Evolutionary conservation across 35 echinoderm and acorn worm species (phyloP).

Genomic region (Ptychodera flava): DNA sequence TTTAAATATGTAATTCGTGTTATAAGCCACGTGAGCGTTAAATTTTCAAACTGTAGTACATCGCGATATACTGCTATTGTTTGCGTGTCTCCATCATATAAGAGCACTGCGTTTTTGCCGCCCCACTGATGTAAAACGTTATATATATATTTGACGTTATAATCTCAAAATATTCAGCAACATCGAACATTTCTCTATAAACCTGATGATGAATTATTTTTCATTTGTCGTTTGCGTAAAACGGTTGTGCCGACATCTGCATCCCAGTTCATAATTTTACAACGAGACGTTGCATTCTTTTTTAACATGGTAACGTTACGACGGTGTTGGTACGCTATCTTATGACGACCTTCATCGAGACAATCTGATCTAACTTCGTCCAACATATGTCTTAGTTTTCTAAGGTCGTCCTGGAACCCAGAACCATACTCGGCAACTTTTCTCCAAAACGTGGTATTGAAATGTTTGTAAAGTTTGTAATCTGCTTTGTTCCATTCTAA

Average conservation of each 20-base stretch:
- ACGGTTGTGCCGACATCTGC: not conserved
- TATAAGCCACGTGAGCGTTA: too few relatives aligned
- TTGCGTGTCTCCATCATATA: too few relatives aligned
- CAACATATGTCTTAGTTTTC: conserved; percentile 5
- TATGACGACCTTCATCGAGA: conserved; percentile 5
- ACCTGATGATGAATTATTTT: too few relatives aligned
- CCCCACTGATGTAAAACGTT: too few relatives aligned
- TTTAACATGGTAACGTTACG: not conserved
- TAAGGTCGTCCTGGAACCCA: conserved; percentile 22
- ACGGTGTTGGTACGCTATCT: not conserved
- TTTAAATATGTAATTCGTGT: too few relatives aligned
- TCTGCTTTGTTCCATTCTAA: conserved; percentile 22
- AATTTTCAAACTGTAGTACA: too few relatives aligned
- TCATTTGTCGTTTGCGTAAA: not conserved
- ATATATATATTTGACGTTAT: too few relatives aligned
- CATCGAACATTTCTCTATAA: too few relatives aligned
- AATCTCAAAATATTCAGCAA: too few relatives aligned
- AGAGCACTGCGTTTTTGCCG: too few relatives aligned
- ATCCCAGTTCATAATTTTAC: not conserved
- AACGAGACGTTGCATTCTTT: not conserved
- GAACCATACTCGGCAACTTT: conserved; percentile 37
- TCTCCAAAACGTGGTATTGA: conserved; percentile 49
- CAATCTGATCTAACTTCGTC: conserved; percentile 10
- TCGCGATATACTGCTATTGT: too few relatives aligned
- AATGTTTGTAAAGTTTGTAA: conserved; percentile 30